phyloP scores from a whole-genome alignment of 1,140 invertebrate species.

The Lysiphlebus fabarum region DNA sequence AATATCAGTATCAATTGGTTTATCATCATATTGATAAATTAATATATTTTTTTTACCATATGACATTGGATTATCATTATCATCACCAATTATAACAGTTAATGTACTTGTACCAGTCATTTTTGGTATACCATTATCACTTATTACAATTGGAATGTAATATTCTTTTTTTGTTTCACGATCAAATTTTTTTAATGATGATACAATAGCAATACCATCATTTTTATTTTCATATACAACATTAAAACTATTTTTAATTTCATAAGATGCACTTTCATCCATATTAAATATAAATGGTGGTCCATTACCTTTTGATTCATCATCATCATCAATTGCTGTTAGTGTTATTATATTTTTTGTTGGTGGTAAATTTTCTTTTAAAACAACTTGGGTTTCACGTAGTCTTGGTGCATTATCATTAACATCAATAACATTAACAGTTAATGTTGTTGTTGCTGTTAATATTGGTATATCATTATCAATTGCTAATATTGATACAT shows the following conservation, averaged over 20 bases:
- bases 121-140: slow-evolving; percentile 80
- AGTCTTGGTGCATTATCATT: slow-evolving; percentile 94
- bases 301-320: slow-evolving; percentile 89
- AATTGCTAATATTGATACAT: slow-evolving; percentile 92
- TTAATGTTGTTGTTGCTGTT: slow-evolving; percentile 92
- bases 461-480: slow-evolving; percentile 91
- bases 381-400: slow-evolving; percentile 87
- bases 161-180: slow-evolving; percentile 94
- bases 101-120: slow-evolving; percentile 94
- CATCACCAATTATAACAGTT: slow-evolving; percentile 92
- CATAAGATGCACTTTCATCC: slow-evolving; percentile 87
- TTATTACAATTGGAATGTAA: slow-evolving; percentile 89
- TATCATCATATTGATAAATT: slow-evolving; percentile 91
- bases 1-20: slow-evolving; percentile 88
- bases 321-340: slow-evolving; percentile 90
- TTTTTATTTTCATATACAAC: slow-evolving; percentile 94
- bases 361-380: slow-evolving; percentile 84
- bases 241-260: slow-evolving; percentile 89
- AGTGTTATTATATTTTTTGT: slow-evolving; percentile 86
- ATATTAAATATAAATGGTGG: slow-evolving; percentile 91
- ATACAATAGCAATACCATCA: slow-evolving; percentile 92
- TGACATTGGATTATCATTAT: slow-evolving; percentile 97
- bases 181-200: slow-evolving; percentile 87
- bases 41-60: slow-evolving; percentile 94
- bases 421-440: slow-evolving; percentile 92